Percentiles rank a stretch among this genome's conserved stretches.
Conservation (phyloP, 2,888 invertebrate species). For the Meiosimyza platycephala region DNA sequence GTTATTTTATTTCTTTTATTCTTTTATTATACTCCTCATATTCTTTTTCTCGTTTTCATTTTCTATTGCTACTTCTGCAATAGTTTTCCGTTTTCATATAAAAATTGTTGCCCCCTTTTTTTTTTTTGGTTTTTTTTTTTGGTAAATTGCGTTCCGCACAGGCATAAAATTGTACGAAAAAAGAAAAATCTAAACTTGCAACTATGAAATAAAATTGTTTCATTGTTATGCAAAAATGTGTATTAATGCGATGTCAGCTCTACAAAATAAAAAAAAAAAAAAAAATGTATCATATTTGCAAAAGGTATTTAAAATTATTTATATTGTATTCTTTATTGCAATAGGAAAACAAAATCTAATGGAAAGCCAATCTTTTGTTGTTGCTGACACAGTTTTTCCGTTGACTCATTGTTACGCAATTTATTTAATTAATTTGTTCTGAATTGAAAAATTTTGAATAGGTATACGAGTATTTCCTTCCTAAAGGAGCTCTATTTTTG, state of each 20-base stretch:
- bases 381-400: neutral
- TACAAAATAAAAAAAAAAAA: neutral
- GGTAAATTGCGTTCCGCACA: constrained; percentile 11
- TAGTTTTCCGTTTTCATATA: constrained; percentile 32
- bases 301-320: too few relatives aligned
- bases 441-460: too few relatives aligned
- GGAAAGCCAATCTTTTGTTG: constrained; percentile 29
- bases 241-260: constrained; percentile 46
- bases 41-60: neutral
- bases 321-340: too few relatives aligned
- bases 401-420: too few relatives aligned
- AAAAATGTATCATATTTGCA: too few relatives aligned
- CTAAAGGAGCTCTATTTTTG: too few relatives aligned
- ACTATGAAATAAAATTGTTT: constrained; percentile 38
- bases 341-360: too few relatives aligned
- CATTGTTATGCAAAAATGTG: constrained; percentile 50
- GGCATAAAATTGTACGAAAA: neutral
- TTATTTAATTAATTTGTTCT: too few relatives aligned
- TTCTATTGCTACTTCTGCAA: constrained; percentile 20
- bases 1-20: constrained; percentile 33
- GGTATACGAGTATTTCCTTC: too few relatives aligned
- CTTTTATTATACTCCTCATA: neutral
- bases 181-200: constrained; percentile 17
- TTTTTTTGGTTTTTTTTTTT: neutral
- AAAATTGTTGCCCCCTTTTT: neutral